A percentile compares a stretch with the other conserved stretches of the same genome.
phyloP scores from a whole-genome alignment of 1,140 invertebrate species.

The Sipha flava region DNA sequence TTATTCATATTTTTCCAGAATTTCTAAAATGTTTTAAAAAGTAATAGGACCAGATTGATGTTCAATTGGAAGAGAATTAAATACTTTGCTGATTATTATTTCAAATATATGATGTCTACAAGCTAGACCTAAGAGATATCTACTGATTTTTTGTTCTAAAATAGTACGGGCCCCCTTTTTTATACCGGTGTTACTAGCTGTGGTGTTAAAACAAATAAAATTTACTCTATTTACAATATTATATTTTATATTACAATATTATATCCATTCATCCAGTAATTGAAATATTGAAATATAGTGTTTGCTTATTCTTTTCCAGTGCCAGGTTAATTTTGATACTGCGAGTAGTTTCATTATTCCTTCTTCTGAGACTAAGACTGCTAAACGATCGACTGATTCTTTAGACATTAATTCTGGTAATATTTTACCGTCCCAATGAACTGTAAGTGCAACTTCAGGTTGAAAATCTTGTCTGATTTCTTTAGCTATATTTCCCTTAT shows the following conservation, averaged over 20 bases:
- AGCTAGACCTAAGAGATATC: slow-evolving; percentile 16
- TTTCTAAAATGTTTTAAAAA: slow-evolving; percentile 33
- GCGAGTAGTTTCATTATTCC: background rate
- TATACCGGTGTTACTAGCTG: slow-evolving; percentile 40
- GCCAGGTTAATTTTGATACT: background rate
- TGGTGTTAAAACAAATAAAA: slow-evolving; percentile 41
- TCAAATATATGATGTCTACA: slow-evolving; percentile 34
- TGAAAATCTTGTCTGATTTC: no score
- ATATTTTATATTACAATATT: no score
- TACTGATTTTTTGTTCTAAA: slow-evolving; percentile 25
- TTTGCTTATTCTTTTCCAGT: background rate
- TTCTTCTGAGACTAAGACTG: no score
- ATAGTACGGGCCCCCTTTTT: slow-evolving; percentile 36
- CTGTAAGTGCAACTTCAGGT: no score
- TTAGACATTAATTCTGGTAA: slow-evolving; percentile 26
- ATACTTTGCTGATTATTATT: no score
- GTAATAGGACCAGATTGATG: background rate
- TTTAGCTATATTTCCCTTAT: background rate
- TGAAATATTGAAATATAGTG: background rate
- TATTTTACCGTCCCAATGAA: no score
- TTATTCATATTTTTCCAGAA: slow-evolving; percentile 1
- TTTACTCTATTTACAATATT: slow-evolving; percentile 23
- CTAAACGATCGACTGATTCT: no score
- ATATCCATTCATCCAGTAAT: background rate
- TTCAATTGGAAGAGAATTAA: slow-evolving; percentile 1